These are phyloP conservation scores for Venustaconcha ellipsiformis DNA, from an alignment of 1,140 invertebrate species.

Conservation along the genomic window DNA sequence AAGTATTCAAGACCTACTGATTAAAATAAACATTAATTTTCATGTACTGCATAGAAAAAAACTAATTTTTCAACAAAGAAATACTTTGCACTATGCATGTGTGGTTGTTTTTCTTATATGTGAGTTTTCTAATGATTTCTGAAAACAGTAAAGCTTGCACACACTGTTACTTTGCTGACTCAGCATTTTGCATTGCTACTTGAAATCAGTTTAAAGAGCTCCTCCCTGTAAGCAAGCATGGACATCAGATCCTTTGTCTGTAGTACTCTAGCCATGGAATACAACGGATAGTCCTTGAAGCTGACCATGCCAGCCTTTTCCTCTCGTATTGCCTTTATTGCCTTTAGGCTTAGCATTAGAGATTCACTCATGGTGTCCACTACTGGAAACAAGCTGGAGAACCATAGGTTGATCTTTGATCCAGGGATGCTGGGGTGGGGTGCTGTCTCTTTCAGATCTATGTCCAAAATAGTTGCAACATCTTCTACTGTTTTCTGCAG, in stretches of 20 bases:
- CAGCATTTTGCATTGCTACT: too few species aligned
- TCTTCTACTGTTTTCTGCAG: constrained; percentile 51
- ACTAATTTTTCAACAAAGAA: too few species aligned
- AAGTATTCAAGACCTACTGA: too few species aligned
- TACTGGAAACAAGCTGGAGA: constrained; percentile 63
- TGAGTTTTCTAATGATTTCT: too few species aligned
- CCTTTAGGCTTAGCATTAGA: constrained; percentile 49
- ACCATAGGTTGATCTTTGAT: constrained; percentile 61
- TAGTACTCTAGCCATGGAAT: constrained; percentile 55
- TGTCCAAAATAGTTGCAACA: constrained; percentile 24
- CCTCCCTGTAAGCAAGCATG: constrained; percentile 58
- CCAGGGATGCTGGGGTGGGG: constrained; percentile 2
- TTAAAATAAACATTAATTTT: too few species aligned
- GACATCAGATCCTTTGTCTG: constrained; percentile 50
- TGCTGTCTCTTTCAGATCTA: constrained; percentile 11
- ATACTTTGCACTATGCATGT: too few species aligned
- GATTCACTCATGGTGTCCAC: constrained; percentile 58
- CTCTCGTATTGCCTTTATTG: constrained; percentile 21
- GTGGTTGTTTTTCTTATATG: too few species aligned
- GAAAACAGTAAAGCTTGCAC: too few species aligned
- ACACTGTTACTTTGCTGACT: too few species aligned
- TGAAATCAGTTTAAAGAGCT: constrained; percentile 45
- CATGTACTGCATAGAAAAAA: too few species aligned
- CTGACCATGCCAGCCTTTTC: constrained; percentile 10
- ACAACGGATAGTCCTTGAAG: constrained; percentile 10